Percentiles rank a stretch among this genome's conserved stretches.
phyloP scores from a whole-genome alignment of 2,888 invertebrate species.

The Nymphalis c-album region DNA sequence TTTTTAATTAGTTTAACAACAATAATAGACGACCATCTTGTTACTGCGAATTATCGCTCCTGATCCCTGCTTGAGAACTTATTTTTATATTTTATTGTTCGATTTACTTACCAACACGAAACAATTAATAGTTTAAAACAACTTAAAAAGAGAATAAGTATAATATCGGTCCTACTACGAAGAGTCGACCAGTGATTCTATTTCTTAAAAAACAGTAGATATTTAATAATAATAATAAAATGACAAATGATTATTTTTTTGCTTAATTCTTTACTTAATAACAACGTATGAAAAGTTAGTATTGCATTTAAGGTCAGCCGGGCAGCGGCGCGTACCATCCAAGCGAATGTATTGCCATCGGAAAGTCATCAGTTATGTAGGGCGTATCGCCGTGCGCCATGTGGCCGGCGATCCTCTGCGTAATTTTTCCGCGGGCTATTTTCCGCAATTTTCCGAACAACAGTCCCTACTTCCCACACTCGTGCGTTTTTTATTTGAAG shows the following conservation, averaged over 20 bases:
- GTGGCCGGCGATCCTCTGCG: slow-evolving; percentile 66
- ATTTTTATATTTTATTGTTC: not conserved
- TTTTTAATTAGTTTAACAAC: slow-evolving; percentile 76
- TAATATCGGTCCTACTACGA: no score
- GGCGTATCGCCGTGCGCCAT: slow-evolving; percentile 75
- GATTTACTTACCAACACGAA: no score
- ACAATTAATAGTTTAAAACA: no score
- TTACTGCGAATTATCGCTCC: slow-evolving; percentile 55
- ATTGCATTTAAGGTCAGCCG: slow-evolving; percentile 35
- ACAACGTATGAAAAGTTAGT: slow-evolving; percentile 16
- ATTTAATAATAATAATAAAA: no score
- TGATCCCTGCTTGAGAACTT: slow-evolving; percentile 25
- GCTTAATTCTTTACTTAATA: no score
- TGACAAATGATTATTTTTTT: no score
- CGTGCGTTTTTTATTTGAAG: slow-evolving; percentile 58
- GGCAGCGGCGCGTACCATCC: slow-evolving; percentile 43
- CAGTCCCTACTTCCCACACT: slow-evolving; percentile 53
- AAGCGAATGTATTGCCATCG: slow-evolving; percentile 77
- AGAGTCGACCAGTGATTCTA: no score
- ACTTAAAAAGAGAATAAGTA: no score
- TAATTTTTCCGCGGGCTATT: slow-evolving; percentile 74
- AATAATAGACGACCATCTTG: slow-evolving; percentile 64
- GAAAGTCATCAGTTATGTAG: slow-evolving; percentile 81
- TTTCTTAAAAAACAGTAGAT: no score
- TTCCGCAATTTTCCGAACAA: slow-evolving; percentile 72